Evolutionary conservation across 2,113 vertebrate species (phyloP), one percentile per base, ranked within the genome.

Genomic region (Takifugu bimaculatus): DNA sequence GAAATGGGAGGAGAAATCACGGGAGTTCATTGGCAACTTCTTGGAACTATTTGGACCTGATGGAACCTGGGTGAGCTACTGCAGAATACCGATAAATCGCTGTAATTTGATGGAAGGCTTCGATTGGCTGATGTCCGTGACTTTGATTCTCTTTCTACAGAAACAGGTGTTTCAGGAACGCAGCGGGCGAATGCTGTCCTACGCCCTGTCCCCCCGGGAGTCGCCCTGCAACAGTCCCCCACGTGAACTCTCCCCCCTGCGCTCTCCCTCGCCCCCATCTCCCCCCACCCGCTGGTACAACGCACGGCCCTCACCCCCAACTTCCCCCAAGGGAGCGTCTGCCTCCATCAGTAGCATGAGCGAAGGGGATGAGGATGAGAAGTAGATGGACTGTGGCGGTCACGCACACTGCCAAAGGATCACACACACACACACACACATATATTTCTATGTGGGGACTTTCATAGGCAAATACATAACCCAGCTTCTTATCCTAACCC

Each of bases 131-230:
- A 10, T 1, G 48, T 26, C 7, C 15, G 4, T 7, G 20, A 15
- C 48, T 6, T 3, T 47, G 44, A 14, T 28, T 4, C 4, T 53
- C 10, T 39, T 13, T 29, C 32, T 47, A 50, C 86, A 98, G 95
- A 98, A 98, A 88, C 95, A 97, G 89, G 95, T 98, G 90, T 97
- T 99, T 85, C 96, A 98, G 90, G 95, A 98, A 68, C 90, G 95
- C 65, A 97, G 97, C 0, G 94, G 94, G 10, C 92, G 96, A 3
- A 89, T 81, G 95, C 94, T 94, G 84, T 99, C 64, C 93, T 89
- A 99, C 85, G 94, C 96, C 13, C 84, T 97, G 57, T 99, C 96
- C 20, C 96, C 96, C 0, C 90, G 89, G 65, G 93, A 90, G 86
- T 97, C 95, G 4, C 96, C 96, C 1, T 96, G 93, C 1, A 87